A percentile compares a stretch with the other conserved stretches of the same genome.
Conservation (phyloP, 2,888 invertebrate species). For the Nebria brevicollis region DNA sequence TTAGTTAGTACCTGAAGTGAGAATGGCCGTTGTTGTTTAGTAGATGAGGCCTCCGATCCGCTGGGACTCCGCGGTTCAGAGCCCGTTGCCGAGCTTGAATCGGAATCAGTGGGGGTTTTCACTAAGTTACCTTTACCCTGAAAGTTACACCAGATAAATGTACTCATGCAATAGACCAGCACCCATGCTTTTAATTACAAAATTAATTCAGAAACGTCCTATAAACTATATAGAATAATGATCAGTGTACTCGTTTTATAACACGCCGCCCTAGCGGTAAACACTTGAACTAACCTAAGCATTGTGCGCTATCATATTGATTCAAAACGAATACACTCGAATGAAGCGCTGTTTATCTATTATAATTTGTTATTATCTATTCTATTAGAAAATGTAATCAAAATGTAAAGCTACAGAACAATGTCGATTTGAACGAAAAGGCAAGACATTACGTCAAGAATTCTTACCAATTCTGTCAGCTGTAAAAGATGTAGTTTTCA, state of each 20-base stretch:
- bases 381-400: conserved; percentile 22
- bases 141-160: conserved; percentile 53
- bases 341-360: conserved; percentile 4
- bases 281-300: conserved; percentile 40
- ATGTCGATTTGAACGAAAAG: conserved; percentile 22
- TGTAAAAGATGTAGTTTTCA: conserved; percentile 53
- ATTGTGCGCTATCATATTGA: conserved; percentile 8
- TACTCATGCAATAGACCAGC: conserved; percentile 51
- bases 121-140: conserved; percentile 64
- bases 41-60: conserved; percentile 54
- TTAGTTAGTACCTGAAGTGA: conserved; percentile 68
- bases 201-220: conserved; percentile 7
- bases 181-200: conserved; percentile 48
- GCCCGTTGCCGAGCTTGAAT: conserved; percentile 58
- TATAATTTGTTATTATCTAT: not conserved
- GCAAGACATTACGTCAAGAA: conserved; percentile 34
- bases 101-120: conserved; percentile 59
- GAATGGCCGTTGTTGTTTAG: conserved; percentile 69
- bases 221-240: not conserved
- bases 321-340: conserved; percentile 24
- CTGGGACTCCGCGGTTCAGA: conserved; percentile 58
- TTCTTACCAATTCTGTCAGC: conserved; percentile 62
- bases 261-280: not conserved
- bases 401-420: conserved; percentile 20
- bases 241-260: not conserved